Evolutionary conservation across 2,888 invertebrate genomes (phyloP).

Genomic region (Epinotia demarniana): DNA sequence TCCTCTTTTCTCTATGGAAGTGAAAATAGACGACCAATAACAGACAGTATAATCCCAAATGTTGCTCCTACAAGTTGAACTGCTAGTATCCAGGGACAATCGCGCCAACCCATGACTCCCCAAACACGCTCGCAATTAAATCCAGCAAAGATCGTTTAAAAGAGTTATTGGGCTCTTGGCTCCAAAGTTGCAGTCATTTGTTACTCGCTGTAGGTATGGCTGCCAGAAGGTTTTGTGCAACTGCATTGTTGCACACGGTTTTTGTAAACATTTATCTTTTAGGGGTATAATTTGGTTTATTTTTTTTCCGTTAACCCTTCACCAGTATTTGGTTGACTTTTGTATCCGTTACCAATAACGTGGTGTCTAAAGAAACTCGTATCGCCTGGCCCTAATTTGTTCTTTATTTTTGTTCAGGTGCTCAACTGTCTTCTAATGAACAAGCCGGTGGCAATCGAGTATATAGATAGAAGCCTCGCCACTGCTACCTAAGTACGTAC

Average conservation of each 20-base stretch:
- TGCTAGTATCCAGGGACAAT: conserved; percentile 6
- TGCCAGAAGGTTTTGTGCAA: conserved; percentile 10
- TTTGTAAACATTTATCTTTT: not conserved
- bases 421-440: too few species aligned
- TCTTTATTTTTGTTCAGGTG: not conserved
- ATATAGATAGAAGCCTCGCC: too few species aligned
- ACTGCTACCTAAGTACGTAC: too few species aligned
- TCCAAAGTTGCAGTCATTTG: conserved; percentile 27
- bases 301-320: not conserved
- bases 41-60: not conserved
- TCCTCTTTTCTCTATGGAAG: too few species aligned
- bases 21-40: not conserved
- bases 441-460: too few species aligned
- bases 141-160: conserved; percentile 35
- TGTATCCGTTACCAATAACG: too few species aligned
- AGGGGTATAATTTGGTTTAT: not conserved
- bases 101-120: conserved; percentile 18
- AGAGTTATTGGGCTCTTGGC: conserved; percentile 39
- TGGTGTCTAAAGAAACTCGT: too few species aligned
- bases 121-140: conserved; percentile 33
- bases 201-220: conserved; percentile 37
- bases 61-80: not conserved
- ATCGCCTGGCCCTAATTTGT: not conserved
- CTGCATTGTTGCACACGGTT: conserved; percentile 28
- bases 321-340: not conserved